These are phyloP conservation scores for Scaptomyza hsui DNA, from an alignment of 1,140 invertebrate species.

Conservation along the genomic window DNA sequence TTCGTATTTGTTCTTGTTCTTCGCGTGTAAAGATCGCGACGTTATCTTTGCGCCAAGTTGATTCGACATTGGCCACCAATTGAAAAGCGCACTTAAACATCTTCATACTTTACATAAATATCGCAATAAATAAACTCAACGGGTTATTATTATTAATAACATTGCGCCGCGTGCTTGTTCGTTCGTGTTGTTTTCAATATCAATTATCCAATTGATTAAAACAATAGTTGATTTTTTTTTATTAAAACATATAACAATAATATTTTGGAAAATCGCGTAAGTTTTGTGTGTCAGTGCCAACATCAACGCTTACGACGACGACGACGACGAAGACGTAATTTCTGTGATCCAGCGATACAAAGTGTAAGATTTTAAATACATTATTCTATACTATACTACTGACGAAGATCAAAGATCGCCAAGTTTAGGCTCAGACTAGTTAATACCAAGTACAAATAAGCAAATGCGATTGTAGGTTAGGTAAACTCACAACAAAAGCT, in stretches of 20 bases:
- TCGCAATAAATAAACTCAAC: neutral
- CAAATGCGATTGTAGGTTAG: constrained; percentile 2
- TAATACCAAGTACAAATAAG: neutral
- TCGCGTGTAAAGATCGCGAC: constrained; percentile 1
- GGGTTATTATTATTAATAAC: constrained; percentile 1
- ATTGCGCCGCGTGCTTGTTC: constrained; percentile 6
- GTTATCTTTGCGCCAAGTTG: constrained; percentile 9
- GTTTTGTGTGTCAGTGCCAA: constrained; percentile 57
- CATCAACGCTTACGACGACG: neutral
- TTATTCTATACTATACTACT: neutral
- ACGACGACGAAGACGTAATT: neutral
- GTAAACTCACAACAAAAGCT: constrained; percentile 8
- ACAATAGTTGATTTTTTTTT: constrained; percentile 1
- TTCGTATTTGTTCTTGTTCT: neutral
- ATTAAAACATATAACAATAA: neutral
- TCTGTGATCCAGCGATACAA: neutral
- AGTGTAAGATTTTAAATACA: constrained; percentile 10
- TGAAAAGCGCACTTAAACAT: constrained; percentile 1
- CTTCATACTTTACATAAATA: neutral
- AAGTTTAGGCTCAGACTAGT: neutral
- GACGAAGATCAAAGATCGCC: constrained; percentile 11
- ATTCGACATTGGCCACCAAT: neutral
- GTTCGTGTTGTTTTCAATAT: constrained; percentile 30
- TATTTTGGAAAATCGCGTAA: neutral
- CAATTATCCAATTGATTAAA: constrained; percentile 32